A percentile compares a stretch with the other conserved stretches of the same genome.
phyloP scores from a whole-genome alignment of 2,888 invertebrate species.

The Papilio protenor region DNA sequence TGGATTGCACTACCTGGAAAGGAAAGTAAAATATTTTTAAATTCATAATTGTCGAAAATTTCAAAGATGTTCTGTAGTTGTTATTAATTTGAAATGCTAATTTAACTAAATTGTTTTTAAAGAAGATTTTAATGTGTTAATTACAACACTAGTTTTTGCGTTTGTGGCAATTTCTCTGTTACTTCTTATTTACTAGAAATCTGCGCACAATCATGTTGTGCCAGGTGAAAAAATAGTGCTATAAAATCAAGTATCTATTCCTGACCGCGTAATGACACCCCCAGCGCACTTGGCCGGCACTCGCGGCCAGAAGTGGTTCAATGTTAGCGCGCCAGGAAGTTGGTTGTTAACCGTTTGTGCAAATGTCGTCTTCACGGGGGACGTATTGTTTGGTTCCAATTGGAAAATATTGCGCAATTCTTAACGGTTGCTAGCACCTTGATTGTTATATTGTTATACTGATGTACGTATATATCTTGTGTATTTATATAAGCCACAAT shows the following conservation, averaged over 20 bases:
- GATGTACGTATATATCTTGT: not conserved
- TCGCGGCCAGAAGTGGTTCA: conserved; percentile 75
- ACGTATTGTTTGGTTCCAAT: conserved; percentile 47
- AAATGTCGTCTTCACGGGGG: conserved; percentile 64
- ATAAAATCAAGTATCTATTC: conserved; percentile 70
- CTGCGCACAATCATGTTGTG: not conserved
- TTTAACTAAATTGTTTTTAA: not conserved
- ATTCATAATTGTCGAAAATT: not conserved
- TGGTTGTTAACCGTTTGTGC: conserved; percentile 76
- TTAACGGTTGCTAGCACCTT: conserved; percentile 31
- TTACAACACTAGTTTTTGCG: too few species aligned
- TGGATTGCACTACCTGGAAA: conserved; percentile 74
- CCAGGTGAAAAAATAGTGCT: conserved; percentile 38
- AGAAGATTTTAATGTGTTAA: too few species aligned
- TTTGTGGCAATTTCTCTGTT: not conserved
- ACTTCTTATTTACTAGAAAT: not conserved
- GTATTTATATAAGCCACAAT: not conserved
- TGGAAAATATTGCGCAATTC: conserved; percentile 49
- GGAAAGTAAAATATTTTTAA: conserved; percentile 50
- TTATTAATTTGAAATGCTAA: not conserved
- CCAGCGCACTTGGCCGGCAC: conserved; percentile 79
- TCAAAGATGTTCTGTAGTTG: not conserved
- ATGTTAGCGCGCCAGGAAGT: conserved; percentile 78
- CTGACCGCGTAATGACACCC: conserved; percentile 68
- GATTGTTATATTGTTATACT: conserved; percentile 31